Conservation (phyloP, 2,113 vertebrate species). For the Callocephalon fimbriatum region DNA sequence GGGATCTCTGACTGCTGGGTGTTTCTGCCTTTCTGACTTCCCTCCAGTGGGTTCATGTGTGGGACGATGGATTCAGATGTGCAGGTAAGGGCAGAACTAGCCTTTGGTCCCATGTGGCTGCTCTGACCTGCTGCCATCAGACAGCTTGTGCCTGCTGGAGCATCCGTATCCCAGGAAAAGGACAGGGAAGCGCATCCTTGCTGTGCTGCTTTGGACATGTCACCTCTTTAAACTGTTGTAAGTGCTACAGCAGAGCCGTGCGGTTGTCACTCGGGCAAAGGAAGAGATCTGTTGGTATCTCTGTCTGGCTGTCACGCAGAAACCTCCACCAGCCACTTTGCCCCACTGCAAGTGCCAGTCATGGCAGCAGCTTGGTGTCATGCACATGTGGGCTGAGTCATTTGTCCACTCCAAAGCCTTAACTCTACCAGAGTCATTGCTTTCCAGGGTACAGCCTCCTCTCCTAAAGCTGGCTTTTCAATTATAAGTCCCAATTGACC, state of each 20-base stretch:
- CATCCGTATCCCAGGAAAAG: rapidly evolving
- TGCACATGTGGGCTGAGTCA: neutral
- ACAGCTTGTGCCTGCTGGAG: neutral
- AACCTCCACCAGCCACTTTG: neutral
- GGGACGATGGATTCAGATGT: neutral
- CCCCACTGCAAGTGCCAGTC: rapidly evolving
- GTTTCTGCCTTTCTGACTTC: neutral
- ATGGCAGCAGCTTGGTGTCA: neutral
- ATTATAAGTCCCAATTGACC: neutral
- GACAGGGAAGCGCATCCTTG: neutral
- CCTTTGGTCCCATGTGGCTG: neutral
- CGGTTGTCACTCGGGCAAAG: rapidly evolving
- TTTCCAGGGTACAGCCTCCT: neutral
- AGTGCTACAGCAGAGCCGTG: neutral
- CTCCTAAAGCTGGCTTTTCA: neutral
- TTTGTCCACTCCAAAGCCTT: neutral
- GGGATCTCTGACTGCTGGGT: neutral
- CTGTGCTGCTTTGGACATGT: neutral
- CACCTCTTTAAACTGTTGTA: neutral
- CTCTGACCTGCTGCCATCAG: neutral
- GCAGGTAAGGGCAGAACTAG: neutral
- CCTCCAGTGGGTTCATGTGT: rapidly evolving
- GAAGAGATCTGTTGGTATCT: neutral
- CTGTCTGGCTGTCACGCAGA: neutral
- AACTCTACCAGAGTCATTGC: neutral